phyloP scores from a whole-genome alignment of 2,113 vertebrate genomes.

The Paedocypris sp. region DNA sequence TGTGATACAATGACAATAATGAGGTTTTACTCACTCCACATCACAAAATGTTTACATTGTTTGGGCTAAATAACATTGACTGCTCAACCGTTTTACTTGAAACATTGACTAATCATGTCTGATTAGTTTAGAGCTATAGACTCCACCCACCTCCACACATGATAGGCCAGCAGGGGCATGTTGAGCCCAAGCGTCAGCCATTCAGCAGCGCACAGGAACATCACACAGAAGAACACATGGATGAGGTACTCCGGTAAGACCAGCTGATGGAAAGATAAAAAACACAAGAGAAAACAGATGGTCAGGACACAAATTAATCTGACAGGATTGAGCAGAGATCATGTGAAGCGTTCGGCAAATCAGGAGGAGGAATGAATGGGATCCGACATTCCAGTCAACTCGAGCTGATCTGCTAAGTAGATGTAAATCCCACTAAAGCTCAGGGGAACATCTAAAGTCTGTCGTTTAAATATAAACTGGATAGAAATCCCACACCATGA shows the following conservation, averaged over 20 bases:
- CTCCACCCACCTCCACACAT: slow-evolving; percentile 84
- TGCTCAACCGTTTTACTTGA: neutral
- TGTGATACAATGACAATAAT: too few relatives aligned
- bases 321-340: neutral
- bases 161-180: slow-evolving; percentile 91
- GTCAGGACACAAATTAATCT: neutral
- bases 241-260: slow-evolving; percentile 98
- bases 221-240: slow-evolving; percentile 99
- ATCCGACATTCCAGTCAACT: neutral
- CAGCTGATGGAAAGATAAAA: slow-evolving; percentile 72
- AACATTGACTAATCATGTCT: neutral
- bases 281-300: slow-evolving; percentile 39
- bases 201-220: slow-evolving; percentile 97
- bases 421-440: neutral
- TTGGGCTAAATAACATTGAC: neutral
- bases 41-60: too few relatives aligned
- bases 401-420: neutral
- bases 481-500: too few relatives aligned
- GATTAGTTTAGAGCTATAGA: neutral
- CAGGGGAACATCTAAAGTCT: neutral
- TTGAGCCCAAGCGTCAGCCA: slow-evolving; percentile 96
- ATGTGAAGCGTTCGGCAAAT: neutral
- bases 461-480: too few relatives aligned
- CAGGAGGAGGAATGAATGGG: neutral
- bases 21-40: too few relatives aligned